Conservation (phyloP, 2,113 vertebrate species). For the Upupa epops region DNA sequence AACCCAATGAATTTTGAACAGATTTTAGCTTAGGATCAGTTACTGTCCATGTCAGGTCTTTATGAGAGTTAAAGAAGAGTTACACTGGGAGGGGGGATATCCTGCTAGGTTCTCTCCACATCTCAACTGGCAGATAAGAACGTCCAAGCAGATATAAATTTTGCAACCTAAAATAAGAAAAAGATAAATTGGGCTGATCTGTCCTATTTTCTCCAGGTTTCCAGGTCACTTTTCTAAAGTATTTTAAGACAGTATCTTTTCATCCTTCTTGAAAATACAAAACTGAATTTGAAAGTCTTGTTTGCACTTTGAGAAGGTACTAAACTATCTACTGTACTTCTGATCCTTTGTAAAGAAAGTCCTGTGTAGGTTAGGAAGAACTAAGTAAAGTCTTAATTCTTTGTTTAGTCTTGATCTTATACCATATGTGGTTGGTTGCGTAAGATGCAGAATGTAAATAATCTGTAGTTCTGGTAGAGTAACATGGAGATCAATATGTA, state of each 20-base stretch:
- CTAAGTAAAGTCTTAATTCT: not conserved
- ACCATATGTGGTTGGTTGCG: not conserved
- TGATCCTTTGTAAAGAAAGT: not conserved
- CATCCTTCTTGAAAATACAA: not conserved
- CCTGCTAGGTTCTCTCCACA: not conserved
- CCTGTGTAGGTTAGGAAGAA: not conserved
- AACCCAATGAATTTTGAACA: not conserved
- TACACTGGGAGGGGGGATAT: not conserved
- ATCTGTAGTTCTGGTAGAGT: rapidly evolving
- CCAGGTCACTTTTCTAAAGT: not conserved
- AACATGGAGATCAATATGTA: not conserved
- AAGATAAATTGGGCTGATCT: not conserved
- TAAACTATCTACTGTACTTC: not conserved
- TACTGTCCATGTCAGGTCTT: not conserved
- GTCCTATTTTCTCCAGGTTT: not conserved
- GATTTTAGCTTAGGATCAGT: not conserved
- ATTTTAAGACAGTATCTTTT: not conserved
- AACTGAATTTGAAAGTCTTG: not conserved
- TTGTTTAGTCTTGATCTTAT: not conserved
- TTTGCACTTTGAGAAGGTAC: not conserved
- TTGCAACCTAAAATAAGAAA: not conserved
- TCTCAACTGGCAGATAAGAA: not conserved
- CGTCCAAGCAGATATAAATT: not conserved
- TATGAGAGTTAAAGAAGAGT: not conserved
- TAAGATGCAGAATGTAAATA: not conserved